phyloP scores from a whole-genome alignment of 1,140 invertebrate species.

The Melitaea cinxia region DNA sequence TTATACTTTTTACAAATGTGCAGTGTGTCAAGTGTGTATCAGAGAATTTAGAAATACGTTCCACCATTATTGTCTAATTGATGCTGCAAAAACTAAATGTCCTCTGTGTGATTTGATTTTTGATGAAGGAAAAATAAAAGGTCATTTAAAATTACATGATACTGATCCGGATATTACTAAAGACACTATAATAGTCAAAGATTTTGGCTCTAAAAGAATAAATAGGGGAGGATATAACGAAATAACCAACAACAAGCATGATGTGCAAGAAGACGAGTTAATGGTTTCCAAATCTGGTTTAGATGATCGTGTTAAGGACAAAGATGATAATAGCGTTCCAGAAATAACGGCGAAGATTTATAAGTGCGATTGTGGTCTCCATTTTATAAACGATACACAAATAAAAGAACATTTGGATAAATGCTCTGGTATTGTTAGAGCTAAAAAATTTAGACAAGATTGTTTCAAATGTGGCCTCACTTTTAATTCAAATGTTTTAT shows the following conservation, averaged over 20 bases:
- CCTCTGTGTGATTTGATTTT: slow-evolving; percentile 50
- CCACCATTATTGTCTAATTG: slow-evolving; percentile 47
- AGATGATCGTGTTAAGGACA: neutral
- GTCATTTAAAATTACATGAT: slow-evolving; percentile 48
- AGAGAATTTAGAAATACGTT: slow-evolving; percentile 29
- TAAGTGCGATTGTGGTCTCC: slow-evolving; percentile 57
- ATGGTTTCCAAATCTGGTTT: neutral
- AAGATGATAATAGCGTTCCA: neutral
- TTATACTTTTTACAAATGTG: slow-evolving; percentile 56
- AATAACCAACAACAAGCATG: neutral
- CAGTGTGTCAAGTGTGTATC: slow-evolving; percentile 49
- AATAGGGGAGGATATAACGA: neutral
- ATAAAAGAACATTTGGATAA: slow-evolving; percentile 42
- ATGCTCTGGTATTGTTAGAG: slow-evolving; percentile 26
- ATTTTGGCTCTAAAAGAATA: slow-evolving; percentile 7
- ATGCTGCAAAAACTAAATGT: slow-evolving; percentile 45
- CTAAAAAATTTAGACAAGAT: slow-evolving; percentile 45
- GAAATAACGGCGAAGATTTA: slow-evolving; percentile 42
- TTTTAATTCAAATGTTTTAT: slow-evolving; percentile 55
- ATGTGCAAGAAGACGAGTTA: neutral
- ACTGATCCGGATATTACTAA: slow-evolving; percentile 47
- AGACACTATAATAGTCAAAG: slow-evolving; percentile 41
- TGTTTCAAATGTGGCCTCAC: slow-evolving; percentile 59
- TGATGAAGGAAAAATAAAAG: slow-evolving; percentile 39
- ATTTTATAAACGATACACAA: slow-evolving; percentile 49